phyloP scores from a whole-genome alignment of 2,888 invertebrate species.

The Platycnemis pennipes region DNA sequence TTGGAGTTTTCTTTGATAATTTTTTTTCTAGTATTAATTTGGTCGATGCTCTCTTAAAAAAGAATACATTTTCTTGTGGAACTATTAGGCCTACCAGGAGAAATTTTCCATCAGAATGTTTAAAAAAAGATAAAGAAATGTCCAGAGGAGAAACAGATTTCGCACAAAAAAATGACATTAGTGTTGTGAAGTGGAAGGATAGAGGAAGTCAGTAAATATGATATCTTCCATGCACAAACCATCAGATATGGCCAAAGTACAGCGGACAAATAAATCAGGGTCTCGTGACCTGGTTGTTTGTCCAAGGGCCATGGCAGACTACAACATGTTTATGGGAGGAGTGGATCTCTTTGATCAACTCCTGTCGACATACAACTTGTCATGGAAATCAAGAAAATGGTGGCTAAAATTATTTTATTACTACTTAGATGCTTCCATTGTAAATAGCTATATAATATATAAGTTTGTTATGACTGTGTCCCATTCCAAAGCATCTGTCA shows the following conservation, averaged over 20 bases:
- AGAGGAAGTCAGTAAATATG: conserved; percentile 73
- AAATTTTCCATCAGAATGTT: conserved; percentile 73
- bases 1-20: conserved; percentile 75
- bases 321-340: conserved; percentile 75
- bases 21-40: conserved; percentile 74
- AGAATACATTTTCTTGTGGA: conserved; percentile 74
- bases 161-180: conserved; percentile 72
- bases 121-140: conserved; percentile 74
- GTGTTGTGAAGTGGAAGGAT: conserved; percentile 75
- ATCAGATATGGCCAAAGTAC: conserved; percentile 71
- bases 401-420: conserved; percentile 75
- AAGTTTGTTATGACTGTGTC: conserved; percentile 68
- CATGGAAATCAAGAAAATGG: conserved; percentile 75
- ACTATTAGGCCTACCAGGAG: conserved; percentile 74
- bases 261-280: conserved; percentile 74
- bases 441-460: conserved; percentile 73
- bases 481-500: conserved; percentile 69
- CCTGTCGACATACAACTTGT: conserved; percentile 73
- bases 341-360: conserved; percentile 75
- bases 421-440: conserved; percentile 74
- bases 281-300: conserved; percentile 73
- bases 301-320: conserved; percentile 74
- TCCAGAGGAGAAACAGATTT: conserved; percentile 73
- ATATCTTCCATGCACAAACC: conserved; percentile 73
- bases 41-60: conserved; percentile 27